phyloP scores from a whole-genome alignment of 2,888 invertebrate species.

The Eumacrocentrus americanus region DNA sequence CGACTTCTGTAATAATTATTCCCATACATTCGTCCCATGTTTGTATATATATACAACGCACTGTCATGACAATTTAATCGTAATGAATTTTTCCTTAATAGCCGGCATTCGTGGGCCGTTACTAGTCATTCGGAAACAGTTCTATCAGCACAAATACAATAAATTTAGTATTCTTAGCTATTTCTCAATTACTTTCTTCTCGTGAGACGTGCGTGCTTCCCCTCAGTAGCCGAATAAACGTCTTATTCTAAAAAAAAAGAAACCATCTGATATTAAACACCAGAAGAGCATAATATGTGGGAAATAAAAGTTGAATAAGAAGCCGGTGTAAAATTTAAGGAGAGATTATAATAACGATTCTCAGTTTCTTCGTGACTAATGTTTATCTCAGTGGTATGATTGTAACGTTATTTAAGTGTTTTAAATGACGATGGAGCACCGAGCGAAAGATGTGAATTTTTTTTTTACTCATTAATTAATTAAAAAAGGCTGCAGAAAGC shows the following conservation, averaged over 20 bases:
- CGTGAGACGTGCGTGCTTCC: constrained; percentile 19
- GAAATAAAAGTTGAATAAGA: not conserved
- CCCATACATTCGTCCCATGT: constrained; percentile 26
- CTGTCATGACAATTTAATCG: constrained; percentile 31
- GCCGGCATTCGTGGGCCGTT: constrained; percentile 48
- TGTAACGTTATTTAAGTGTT: constrained; percentile 19
- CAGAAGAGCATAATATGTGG: not conserved
- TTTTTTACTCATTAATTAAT: not conserved
- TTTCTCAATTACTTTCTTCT: constrained; percentile 23
- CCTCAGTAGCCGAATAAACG: constrained; percentile 15
- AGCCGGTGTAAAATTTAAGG: not conserved
- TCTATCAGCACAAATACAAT: constrained; percentile 56
- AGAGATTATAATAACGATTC: not conserved
- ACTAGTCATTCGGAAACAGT: constrained; percentile 57
- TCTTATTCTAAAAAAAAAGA: constrained; percentile 24
- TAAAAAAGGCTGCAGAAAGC: constrained; percentile 11
- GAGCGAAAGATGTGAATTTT: constrained; percentile 1
- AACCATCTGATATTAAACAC: not conserved
- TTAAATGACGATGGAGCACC: not conserved
- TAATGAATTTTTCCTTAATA: constrained; percentile 14
- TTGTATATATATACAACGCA: constrained; percentile 55
- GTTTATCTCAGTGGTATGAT: constrained; percentile 24
- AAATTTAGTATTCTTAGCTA: constrained; percentile 29
- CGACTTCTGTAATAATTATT: constrained; percentile 1
- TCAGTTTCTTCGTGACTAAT: constrained; percentile 1